Evolutionary conservation across 1,140 invertebrate genomes (phyloP).

Genomic region (Sitobion miscanthi): DNA sequence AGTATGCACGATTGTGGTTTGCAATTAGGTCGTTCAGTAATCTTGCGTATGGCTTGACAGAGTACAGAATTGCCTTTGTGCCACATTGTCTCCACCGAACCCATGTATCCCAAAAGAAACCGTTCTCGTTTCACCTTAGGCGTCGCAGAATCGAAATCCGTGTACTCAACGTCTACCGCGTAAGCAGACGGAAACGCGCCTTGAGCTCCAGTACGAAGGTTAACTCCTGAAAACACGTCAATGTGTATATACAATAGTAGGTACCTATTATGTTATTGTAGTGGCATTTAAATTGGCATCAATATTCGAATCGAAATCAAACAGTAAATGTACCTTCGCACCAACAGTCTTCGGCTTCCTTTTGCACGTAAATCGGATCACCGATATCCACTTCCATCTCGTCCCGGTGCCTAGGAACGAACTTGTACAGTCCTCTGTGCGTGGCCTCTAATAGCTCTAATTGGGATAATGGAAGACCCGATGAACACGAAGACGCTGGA

Average conservation of each 20-base stretch:
- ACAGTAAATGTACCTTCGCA: conserved; percentile 79
- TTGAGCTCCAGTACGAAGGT: conserved; percentile 87
- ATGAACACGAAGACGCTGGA: conserved; percentile 67
- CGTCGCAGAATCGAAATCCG: conserved; percentile 86
- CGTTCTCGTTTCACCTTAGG: conserved; percentile 85
- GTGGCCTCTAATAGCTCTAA: conserved; percentile 91
- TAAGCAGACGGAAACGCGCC: conserved; percentile 97
- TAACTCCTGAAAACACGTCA: conserved; percentile 73
- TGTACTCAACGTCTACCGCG: conserved; percentile 94
- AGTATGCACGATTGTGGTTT: conserved; percentile 81
- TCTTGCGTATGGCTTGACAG: conserved; percentile 85
- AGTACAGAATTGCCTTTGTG: conserved; percentile 91
- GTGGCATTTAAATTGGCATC: background rate
- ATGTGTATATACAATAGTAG: background rate
- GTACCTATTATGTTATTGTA: background rate
- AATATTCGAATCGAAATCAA: background rate
- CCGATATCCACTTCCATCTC: conserved; percentile 97
- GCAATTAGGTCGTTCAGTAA: conserved; percentile 73
- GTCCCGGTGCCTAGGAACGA: conserved; percentile 91
- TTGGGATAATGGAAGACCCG: conserved; percentile 77
- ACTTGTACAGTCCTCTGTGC: conserved; percentile 93
- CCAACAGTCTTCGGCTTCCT: conserved; percentile 96
- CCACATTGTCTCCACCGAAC: conserved; percentile 91
- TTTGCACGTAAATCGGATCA: conserved; percentile 95
- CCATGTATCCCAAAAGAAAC: conserved; percentile 92